phyloP scores from a whole-genome alignment of 2,797 vertebrate genomes.

The Falco novaeseelandiae region DNA sequence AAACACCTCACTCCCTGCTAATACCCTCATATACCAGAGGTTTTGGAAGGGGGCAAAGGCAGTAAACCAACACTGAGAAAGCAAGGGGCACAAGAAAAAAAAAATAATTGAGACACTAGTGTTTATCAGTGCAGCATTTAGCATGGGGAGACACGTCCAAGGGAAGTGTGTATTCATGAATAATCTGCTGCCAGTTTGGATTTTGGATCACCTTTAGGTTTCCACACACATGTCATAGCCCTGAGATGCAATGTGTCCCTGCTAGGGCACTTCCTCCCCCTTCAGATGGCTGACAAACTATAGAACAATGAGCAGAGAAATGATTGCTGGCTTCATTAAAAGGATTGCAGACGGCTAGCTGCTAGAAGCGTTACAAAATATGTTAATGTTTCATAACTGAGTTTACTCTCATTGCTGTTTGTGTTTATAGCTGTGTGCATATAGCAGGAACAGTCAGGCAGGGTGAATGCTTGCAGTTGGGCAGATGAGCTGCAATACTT shows the following conservation, averaged over 20 bases:
- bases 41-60: neutral
- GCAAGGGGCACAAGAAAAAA: neutral
- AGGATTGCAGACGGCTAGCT: neutral
- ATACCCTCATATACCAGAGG: neutral
- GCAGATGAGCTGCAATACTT: neutral
- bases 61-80: neutral
- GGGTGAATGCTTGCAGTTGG: neutral
- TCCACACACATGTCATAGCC: neutral
- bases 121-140: neutral
- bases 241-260: neutral
- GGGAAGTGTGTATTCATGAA: neutral
- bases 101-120: neutral
- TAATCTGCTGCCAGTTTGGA: neutral
- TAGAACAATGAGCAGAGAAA: neutral
- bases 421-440: neutral
- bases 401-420: neutral
- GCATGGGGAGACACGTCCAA: neutral
- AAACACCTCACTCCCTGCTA: neutral
- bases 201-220: neutral
- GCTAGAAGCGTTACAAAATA: slow-evolving; percentile 15
- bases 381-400: neutral
- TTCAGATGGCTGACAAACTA: neutral
- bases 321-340: neutral
- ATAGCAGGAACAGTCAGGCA: neutral
- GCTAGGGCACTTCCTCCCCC: neutral